A percentile compares a stretch with the other conserved stretches of the same genome.
phyloP scores from a whole-genome alignment of 1,140 invertebrate species.

The Zaprionus africanus region DNA sequence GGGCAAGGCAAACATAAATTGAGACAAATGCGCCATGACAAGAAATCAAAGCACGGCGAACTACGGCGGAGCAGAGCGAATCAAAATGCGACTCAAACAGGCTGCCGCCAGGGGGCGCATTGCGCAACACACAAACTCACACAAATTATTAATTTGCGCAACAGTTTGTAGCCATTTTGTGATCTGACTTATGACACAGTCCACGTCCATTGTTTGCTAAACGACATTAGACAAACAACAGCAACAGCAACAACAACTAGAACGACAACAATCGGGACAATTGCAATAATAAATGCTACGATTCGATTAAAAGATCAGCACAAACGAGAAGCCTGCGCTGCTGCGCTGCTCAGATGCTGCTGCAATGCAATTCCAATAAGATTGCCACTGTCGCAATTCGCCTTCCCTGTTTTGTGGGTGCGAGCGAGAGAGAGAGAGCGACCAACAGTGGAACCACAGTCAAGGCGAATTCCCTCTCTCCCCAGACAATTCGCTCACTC shows the following conservation, averaged over 20 bases:
- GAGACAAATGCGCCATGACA: constrained; percentile 46
- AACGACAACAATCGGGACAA: constrained; percentile 49
- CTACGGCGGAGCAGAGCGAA: constrained; percentile 25
- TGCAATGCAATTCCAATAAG: constrained; percentile 50
- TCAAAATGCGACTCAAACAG: constrained; percentile 37
- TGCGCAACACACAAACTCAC: constrained; percentile 31
- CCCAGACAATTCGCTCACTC: constrained; percentile 9
- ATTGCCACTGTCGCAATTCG: constrained; percentile 35
- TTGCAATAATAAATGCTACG: constrained; percentile 79
- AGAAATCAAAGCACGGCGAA: constrained; percentile 49
- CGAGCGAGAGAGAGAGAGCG: constrained; percentile 33
- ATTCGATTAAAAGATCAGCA: constrained; percentile 83
- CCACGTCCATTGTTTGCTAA: constrained; percentile 75
- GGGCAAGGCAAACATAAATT: constrained; percentile 53
- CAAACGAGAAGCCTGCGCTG: constrained; percentile 45
- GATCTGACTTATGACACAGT: constrained; percentile 69
- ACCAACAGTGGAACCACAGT: constrained; percentile 11
- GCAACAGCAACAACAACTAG: constrained; percentile 40
- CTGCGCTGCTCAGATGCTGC: neutral
- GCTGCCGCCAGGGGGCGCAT: constrained; percentile 31
- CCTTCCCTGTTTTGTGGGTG: neutral
- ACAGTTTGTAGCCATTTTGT: constrained; percentile 67
- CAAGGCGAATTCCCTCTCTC: constrained; percentile 30
- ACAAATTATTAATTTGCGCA: constrained; percentile 77
- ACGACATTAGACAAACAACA: constrained; percentile 76